phyloP scores from a whole-genome alignment of 2,113 vertebrate species.

The Cathartes aura region DNA sequence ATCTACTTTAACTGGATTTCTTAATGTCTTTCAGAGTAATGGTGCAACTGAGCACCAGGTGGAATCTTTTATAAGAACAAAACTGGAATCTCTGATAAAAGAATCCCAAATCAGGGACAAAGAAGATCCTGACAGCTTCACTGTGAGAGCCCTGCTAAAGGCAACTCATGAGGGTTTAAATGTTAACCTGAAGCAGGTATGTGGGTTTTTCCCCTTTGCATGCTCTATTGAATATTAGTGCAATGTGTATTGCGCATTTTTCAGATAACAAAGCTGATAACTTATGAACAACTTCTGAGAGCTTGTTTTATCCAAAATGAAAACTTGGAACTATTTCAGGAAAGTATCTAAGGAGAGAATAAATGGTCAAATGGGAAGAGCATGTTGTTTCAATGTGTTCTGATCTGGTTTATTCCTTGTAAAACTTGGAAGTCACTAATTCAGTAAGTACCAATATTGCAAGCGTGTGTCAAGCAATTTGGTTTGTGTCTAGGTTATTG shows the following conservation, averaged over 20 bases:
- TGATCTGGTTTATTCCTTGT: not conserved
- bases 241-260: rapidly evolving
- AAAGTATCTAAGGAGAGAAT: not conserved
- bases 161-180: constrained; percentile 93
- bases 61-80: constrained; percentile 94
- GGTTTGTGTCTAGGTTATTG: not conserved
- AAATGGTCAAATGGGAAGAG: not conserved
- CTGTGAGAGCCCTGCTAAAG: constrained; percentile 89
- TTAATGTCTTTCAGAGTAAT: constrained; percentile 81
- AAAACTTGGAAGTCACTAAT: not conserved
- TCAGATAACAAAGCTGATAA: not conserved
- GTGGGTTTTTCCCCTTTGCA: not conserved
- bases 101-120: constrained; percentile 95
- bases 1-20: not conserved
- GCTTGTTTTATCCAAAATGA: not conserved
- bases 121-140: constrained; percentile 95
- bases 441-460: not conserved
- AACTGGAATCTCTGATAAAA: constrained; percentile 92
- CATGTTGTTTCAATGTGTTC: not conserved
- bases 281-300: not conserved
- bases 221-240: not conserved
- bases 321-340: not conserved
- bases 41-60: constrained; percentile 89
- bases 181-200: constrained; percentile 91
- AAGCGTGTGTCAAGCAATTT: not conserved